Evolutionary conservation across 2,797 vertebrate species (phyloP), one percentile per base, ranked within the genome.

Genomic region (Graptemys geographica): DNA sequence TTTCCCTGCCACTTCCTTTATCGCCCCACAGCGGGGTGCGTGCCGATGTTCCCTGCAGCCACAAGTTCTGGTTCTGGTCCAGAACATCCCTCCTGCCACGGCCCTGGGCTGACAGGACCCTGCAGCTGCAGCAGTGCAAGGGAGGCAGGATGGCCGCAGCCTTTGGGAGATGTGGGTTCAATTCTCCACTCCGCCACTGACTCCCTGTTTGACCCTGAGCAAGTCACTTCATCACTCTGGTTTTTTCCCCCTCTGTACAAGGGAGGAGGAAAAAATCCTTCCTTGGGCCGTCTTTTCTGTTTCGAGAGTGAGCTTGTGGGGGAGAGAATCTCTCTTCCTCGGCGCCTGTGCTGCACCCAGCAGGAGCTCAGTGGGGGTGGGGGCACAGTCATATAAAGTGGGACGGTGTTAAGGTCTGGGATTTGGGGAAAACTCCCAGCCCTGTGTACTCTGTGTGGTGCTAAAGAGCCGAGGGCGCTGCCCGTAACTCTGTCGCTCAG

Each of bases 221-320:
- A 76, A 27, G 21, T 44, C 23, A 25, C 72, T 27, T 76, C 11
- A 27, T 44, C 11, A 1, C 23, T 49, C 44, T 15, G 74, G 11
- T 28, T 27, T 27, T 27, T 31, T 31, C 74, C 27, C 6, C 13
- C 1, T 28, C 25, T 28, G 25, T 28, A 25, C 44, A 28, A 8
- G 23, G 27, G 41, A 76, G 21, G 27, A 28, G 52, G 8, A 55
- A 28, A 27, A 76, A 47, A 4, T 8, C 41, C 3, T 11, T 1
- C 2, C 41, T 16, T 53, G 1, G 16, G 8, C 55, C 21, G 16
- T 25, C 76, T 2, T 0, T 0, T 16, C 0, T 0, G 23, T 3
- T 3, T 49, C 84, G 12, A 10, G 76, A 59, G 10, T 5, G 2
- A 51, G 23, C 78, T 5, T 28, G 44, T 5, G 11, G n/a, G n/a